phyloP scores from a whole-genome alignment of 92 coral and sea anemone genomes.

The Epizoanthus stellaris region DNA sequence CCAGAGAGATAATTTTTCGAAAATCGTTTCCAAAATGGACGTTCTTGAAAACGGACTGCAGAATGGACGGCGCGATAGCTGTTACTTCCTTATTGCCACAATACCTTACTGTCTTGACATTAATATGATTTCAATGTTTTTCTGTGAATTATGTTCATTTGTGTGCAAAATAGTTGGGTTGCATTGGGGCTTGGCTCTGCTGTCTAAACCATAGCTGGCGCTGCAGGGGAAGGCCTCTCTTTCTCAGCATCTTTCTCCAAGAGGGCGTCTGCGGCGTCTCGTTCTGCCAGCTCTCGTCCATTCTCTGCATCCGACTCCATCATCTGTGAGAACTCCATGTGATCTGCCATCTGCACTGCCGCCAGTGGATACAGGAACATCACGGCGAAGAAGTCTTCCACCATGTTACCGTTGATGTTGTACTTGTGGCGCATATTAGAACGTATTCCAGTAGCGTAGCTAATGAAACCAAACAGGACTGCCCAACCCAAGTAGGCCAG shows the following conservation, averaged over 20 bases:
- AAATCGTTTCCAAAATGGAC: too few species aligned
- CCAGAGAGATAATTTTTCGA: too few species aligned
- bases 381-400: slow-evolving; percentile 75
- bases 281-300: not conserved
- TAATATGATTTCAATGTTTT: too few species aligned
- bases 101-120: too few species aligned
- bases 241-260: slow-evolving; percentile 22
- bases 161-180: too few species aligned
- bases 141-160: too few species aligned
- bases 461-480: slow-evolving; percentile 68
- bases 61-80: too few species aligned
- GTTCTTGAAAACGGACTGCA: too few species aligned
- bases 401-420: slow-evolving; percentile 77
- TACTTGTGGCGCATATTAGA: slow-evolving; percentile 78
- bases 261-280: not conserved
- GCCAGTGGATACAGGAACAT: slow-evolving; percentile 77
- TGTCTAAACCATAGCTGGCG: not conserved
- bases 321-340: slow-evolving; percentile 55
- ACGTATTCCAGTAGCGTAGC: slow-evolving; percentile 71
- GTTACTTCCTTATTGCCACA: too few species aligned
- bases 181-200: too few species aligned
- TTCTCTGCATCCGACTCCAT: slow-evolving; percentile 24
- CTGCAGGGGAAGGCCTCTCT: not conserved
- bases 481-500: slow-evolving; percentile 77
- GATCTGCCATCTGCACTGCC: slow-evolving; percentile 84